phyloP scores from a whole-genome alignment of 2,888 invertebrate species.

The Drosophila lacicola region DNA sequence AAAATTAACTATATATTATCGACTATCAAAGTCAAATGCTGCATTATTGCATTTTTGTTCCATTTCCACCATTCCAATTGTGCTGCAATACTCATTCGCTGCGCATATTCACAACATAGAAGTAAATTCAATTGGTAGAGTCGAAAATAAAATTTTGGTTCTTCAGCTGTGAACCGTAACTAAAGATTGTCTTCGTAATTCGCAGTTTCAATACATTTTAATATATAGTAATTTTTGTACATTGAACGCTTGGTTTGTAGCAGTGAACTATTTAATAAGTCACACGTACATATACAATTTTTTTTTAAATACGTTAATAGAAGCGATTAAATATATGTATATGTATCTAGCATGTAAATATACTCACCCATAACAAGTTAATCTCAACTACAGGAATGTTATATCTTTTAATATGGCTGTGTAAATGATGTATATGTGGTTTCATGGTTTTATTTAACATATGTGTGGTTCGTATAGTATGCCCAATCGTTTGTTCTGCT shows the following conservation, averaged over 20 bases:
- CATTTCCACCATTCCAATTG: slow-evolving; percentile 33
- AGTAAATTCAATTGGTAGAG: slow-evolving; percentile 16
- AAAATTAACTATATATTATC: no score
- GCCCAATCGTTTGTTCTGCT: not conserved
- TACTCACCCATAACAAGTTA: not conserved
- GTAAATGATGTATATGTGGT: not conserved
- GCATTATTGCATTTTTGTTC: slow-evolving; percentile 19
- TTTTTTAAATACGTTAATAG: slow-evolving; percentile 5
- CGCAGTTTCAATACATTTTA: slow-evolving; percentile 3
- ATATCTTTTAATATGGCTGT: not conserved
- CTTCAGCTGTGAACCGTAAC: slow-evolving; percentile 23
- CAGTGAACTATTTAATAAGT: slow-evolving; percentile 1
- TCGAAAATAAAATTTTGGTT: slow-evolving; percentile 44
- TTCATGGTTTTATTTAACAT: no score
- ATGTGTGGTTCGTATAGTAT: not conserved
- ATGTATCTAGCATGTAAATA: slow-evolving; percentile 11
- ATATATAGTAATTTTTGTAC: slow-evolving; percentile 9
- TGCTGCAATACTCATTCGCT: not conserved
- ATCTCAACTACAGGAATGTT: not conserved
- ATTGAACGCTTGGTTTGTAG: slow-evolving; percentile 32
- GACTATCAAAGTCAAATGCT: not conserved
- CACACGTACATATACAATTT: slow-evolving; percentile 6
- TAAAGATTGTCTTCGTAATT: slow-evolving; percentile 14
- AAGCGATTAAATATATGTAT: slow-evolving; percentile 3
- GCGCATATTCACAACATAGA: slow-evolving; percentile 11